Percentiles rank a stretch among this genome's conserved stretches.
Evolutionary conservation across 2,797 vertebrate genomes (phyloP).

Genomic region (Myioborus miniatus): DNA sequence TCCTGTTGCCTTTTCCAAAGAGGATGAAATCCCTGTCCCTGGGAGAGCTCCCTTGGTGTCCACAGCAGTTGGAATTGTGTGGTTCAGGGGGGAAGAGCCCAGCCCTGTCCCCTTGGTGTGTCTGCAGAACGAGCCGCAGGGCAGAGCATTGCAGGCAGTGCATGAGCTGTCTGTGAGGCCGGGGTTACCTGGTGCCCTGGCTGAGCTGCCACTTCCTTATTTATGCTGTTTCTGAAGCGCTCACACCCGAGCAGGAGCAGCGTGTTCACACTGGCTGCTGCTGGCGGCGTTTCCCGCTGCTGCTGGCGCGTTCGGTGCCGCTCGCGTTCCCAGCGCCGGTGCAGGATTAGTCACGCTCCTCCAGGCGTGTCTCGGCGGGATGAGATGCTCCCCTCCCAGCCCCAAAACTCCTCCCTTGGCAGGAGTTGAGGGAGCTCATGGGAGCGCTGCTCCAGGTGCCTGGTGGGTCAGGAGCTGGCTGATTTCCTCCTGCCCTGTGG

Average conservation of each 20-base stretch:
- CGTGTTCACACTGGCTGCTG: neutral
- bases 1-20: neutral
- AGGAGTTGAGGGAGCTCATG: accelerated
- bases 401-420: neutral
- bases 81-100: neutral
- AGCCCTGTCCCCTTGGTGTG: neutral
- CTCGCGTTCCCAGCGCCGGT: neutral
- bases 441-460: neutral
- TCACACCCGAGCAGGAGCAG: neutral
- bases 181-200: neutral
- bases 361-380: neutral
- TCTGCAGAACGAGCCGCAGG: neutral
- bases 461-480: neutral
- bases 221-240: neutral
- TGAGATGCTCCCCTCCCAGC: neutral
- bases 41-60: accelerated
- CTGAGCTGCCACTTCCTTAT: neutral
- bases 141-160: neutral
- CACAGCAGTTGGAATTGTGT: accelerated
- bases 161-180: neutral
- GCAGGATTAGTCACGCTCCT: neutral
- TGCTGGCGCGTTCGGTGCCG: neutral
- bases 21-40: neutral
- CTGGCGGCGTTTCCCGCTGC: neutral
- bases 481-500: neutral